Evolutionary conservation across 2,888 invertebrate species (phyloP), one percentile per base, ranked within the genome.

Genomic region (Conus canariensis): DNA sequence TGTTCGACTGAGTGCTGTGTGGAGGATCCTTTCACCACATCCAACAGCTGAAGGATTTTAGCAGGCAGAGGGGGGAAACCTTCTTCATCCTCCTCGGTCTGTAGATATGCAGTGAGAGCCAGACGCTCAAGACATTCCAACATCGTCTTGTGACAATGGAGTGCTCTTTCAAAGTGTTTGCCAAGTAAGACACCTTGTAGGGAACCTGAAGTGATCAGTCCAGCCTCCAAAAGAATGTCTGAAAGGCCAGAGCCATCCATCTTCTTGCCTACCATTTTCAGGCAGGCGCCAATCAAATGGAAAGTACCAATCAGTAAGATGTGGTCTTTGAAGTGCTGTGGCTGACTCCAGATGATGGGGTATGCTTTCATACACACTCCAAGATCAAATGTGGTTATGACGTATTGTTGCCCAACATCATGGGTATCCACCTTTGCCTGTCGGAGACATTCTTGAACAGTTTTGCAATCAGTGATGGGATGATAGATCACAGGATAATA

Each of bases 361-460:
- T 89, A 91, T 25, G 93, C 92, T 83, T 92, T 92, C 64, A 64
- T 64, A 83, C 93, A 92, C 58, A 93, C 92, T 6, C 92, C 92
- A 19, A 93, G 83, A 80, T 93, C 93, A 90, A 92, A 93, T 45
- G 93, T 93, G 60, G 92, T 93, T 22, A 93, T 88, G n/a, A 90
- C 89, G 77, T 92, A 93, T 59, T 85, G 8, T 64, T 10, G 64
- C 64, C 16, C 64, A 7, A 7, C 10, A 64, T 7, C 64, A 64
- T 64, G 64, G 2, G 64, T 64, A 64, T 1, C 8, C 7, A 64
- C 91, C 85, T 87, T 91, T 16, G 93, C 89, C 70, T 88, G 87
- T 25, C 60, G 22, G 5, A 92, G 77, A 45, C 92, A 92, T 85
- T 93, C 92, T 67, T 93, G 91, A 9, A 93, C 92, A 19, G 91